Base-by-base conservation (phyloP, 2,797 vertebrate genomes). In the Karalla daura region DNA sequence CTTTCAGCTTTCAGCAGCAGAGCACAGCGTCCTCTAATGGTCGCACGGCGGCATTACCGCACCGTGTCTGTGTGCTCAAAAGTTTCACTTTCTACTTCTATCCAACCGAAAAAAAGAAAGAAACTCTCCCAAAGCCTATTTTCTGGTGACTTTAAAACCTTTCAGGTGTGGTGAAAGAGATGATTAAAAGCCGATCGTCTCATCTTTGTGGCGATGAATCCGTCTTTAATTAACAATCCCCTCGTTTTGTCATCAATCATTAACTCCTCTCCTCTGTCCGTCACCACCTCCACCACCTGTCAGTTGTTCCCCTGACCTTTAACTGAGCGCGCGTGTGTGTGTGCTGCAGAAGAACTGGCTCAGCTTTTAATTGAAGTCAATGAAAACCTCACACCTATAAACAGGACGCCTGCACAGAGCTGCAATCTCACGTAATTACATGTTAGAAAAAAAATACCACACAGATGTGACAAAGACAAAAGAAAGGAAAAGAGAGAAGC, bases 211-310 rank as follows among this genome's bases (percentile, higher is more conserved):
- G 62, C 65, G 74, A 83, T 63, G 36, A 91, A 95, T 95, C 91
- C 94, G 94, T 94, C 83, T 94, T 95, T 91, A 85, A 95, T 92
- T 89, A 92, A 78, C 77, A 85, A n/a, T n/a, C n/a, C n/a, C n/a
- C n/a, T 83, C 84, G 87, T 80, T 83, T 81, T 83, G 85, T 92
- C 92, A 95, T 96, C 93, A 91, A 93, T 96, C 92, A 94, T 95
- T 93, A 81, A 94, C 92, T 88, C 83, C 21, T 54, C 70, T 79
- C 54, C 55, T 4, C 14, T 76, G 63, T 66, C 82, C 52, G 80
- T 77, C 78, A 90, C 49, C 62, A 36, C 5, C 45, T 11, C 33
- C 49, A 20, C 58, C 32, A 21, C 68, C 62, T 56, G 25, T 80
- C 66, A 77, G 76, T 86, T 85, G 79, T 83, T 88, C 92, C 50